Evolutionary conservation across 2,797 vertebrate species (phyloP).

Genomic region (Chromis chromis): DNA sequence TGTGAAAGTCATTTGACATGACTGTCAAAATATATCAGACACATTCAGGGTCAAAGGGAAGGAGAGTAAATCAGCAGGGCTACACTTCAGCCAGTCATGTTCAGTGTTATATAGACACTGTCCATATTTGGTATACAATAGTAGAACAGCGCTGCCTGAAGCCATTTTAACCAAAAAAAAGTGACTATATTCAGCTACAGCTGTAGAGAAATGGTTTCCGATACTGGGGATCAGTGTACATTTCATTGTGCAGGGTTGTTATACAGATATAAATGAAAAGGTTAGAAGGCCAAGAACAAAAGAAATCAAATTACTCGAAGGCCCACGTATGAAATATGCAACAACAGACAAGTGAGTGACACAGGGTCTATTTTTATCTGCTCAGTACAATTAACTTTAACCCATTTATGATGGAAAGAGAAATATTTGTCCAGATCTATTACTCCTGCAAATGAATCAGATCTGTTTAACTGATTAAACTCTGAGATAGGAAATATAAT

Average conservation of each 20-base stretch:
- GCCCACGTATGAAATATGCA: constrained; percentile 1
- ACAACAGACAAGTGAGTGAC: constrained; percentile 6
- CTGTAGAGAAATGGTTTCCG: constrained; percentile 40
- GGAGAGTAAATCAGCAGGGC: constrained; percentile 23
- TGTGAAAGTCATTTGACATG: constrained; percentile 34
- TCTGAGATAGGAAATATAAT: not conserved
- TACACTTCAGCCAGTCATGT: constrained; percentile 8
- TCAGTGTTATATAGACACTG: constrained; percentile 32
- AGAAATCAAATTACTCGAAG: constrained; percentile 12
- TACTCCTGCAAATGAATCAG: not conserved
- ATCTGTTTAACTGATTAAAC: constrained; percentile 1
- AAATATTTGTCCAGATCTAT: not conserved
- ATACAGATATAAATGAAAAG: constrained; percentile 27
- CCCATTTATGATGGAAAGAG: not conserved
- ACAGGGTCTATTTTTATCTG: constrained; percentile 21
- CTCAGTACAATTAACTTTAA: not conserved
- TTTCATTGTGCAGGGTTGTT: constrained; percentile 46
- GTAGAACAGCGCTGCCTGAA: constrained; percentile 44
- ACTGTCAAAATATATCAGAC: constrained; percentile 51
- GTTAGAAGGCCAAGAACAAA: constrained; percentile 40
- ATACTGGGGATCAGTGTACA: constrained; percentile 26
- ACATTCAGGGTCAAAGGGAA: constrained; percentile 1
- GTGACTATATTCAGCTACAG: constrained; percentile 32
- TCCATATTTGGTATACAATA: constrained; percentile 73
- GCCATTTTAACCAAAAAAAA: constrained; percentile 46